Evolutionary conservation across 2,888 invertebrate species (phyloP).

Genomic region (Dasypogon diadema): DNA sequence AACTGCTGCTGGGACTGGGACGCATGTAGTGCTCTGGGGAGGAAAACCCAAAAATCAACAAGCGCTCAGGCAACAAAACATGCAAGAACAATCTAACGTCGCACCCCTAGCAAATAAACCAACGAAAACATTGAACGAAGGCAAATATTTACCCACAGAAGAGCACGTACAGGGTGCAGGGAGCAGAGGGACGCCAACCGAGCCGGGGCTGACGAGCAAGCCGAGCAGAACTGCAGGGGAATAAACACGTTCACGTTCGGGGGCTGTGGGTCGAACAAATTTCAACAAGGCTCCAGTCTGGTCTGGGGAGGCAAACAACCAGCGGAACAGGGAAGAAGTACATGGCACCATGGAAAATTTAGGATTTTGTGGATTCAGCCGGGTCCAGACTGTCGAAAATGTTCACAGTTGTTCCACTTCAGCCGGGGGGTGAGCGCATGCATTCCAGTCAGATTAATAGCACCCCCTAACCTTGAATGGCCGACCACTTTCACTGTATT

Average conservation of each 20-base stretch:
- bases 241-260: conserved; percentile 24
- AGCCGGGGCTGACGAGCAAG: conserved; percentile 5
- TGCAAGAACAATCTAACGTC: conserved; percentile 33
- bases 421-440: too few relatives aligned
- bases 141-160: conserved; percentile 37
- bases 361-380: neutral
- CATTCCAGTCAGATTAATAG: neutral
- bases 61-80: conserved; percentile 40
- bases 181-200: conserved; percentile 5
- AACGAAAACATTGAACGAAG: conserved; percentile 42
- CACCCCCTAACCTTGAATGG: conserved; percentile 15
- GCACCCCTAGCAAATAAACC: conserved; percentile 23
- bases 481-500: conserved; percentile 32
- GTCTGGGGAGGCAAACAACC: conserved; percentile 11
- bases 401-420: too few relatives aligned
- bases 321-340: neutral
- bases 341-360: neutral
- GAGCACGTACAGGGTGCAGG: too few relatives aligned
- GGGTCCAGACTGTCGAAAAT: too few relatives aligned
- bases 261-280: conserved; percentile 15
- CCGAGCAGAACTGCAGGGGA: neutral
- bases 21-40: neutral
- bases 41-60: conserved; percentile 41
- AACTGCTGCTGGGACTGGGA: neutral
- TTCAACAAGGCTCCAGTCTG: conserved; percentile 30